These are phyloP conservation scores for Cylindroiulus punctatus DNA, from an alignment of 2,888 invertebrate genomes.

Conservation along the genomic window DNA sequence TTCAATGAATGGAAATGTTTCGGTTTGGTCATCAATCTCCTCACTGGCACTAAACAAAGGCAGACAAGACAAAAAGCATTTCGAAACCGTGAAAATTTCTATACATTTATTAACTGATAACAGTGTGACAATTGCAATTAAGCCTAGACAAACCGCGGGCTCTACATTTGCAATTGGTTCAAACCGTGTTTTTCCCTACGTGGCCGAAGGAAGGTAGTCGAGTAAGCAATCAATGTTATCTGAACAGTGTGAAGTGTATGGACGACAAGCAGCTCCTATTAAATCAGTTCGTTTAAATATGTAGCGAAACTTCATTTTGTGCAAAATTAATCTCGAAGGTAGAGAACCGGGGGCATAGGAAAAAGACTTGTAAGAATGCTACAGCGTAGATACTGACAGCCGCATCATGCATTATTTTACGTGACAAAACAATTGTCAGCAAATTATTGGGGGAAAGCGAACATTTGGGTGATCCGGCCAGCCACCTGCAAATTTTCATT, in stretches of 20 bases:
- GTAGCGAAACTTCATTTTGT: background rate
- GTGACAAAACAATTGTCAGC: background rate
- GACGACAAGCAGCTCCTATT: background rate
- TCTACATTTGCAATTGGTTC: background rate
- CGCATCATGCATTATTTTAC: background rate
- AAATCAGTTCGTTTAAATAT: too few species aligned
- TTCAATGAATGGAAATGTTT: too few species aligned
- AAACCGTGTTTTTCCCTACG: background rate
- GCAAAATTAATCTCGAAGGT: background rate
- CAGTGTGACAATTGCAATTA: background rate
- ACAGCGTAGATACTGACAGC: background rate
- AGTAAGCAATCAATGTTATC: background rate
- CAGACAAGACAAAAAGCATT: background rate
- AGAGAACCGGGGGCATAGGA: background rate
- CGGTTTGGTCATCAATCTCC: too few species aligned
- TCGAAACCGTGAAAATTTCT: background rate
- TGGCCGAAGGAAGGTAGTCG: background rate
- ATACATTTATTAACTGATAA: slow-evolving; percentile 1
- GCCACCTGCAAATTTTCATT: too few species aligned
- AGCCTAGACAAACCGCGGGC: background rate
- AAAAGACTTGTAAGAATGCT: background rate
- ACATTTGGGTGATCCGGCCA: too few species aligned
- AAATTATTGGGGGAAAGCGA: too few species aligned
- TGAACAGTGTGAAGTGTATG: background rate
- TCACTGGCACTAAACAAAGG: too few species aligned